A percentile compares a stretch with the other conserved stretches of the same genome.
phyloP scores from a whole-genome alignment of 2,888 invertebrate species.

The Papilio protenor region DNA sequence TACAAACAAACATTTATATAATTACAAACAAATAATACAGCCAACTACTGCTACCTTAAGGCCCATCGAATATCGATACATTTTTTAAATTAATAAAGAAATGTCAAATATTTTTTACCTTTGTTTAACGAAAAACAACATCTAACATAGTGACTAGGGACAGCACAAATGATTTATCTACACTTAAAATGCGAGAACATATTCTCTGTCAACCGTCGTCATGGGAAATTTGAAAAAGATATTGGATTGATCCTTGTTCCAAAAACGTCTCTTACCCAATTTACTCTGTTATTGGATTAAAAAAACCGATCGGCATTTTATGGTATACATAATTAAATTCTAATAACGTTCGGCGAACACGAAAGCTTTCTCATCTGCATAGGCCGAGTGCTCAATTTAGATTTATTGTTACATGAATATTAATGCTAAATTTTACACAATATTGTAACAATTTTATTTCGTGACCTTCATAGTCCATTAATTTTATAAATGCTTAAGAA shows the following conservation, averaged over 20 bases:
- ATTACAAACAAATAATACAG: background rate
- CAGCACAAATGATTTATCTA: background rate
- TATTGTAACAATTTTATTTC: slow-evolving; percentile 6
- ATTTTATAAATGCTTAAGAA: background rate
- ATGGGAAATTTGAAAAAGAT: slow-evolving; percentile 27
- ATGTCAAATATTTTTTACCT: background rate
- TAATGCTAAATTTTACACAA: slow-evolving; percentile 32
- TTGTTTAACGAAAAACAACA: background rate
- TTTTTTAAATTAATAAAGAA: too few species aligned
- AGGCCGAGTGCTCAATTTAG: slow-evolving; percentile 59
- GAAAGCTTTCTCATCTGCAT: slow-evolving; percentile 50
- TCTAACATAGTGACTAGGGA: background rate
- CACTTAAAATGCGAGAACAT: background rate
- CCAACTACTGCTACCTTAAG: too few species aligned
- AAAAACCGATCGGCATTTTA: slow-evolving; percentile 55
- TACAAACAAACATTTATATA: background rate
- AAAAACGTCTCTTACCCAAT: slow-evolving; percentile 22
- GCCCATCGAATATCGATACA: too few species aligned
- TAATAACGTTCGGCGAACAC: slow-evolving; percentile 60
- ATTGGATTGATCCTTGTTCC: slow-evolving; percentile 11
- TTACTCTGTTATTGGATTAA: slow-evolving; percentile 33
- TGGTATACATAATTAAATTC: slow-evolving; percentile 71
- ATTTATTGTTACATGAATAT: slow-evolving; percentile 48
- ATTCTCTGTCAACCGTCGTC: slow-evolving; percentile 30
- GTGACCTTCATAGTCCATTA: background rate